These are phyloP conservation scores for Corythoichthys intestinalis DNA, from an alignment of 2,113 vertebrate genomes.

Conservation along the genomic window DNA sequence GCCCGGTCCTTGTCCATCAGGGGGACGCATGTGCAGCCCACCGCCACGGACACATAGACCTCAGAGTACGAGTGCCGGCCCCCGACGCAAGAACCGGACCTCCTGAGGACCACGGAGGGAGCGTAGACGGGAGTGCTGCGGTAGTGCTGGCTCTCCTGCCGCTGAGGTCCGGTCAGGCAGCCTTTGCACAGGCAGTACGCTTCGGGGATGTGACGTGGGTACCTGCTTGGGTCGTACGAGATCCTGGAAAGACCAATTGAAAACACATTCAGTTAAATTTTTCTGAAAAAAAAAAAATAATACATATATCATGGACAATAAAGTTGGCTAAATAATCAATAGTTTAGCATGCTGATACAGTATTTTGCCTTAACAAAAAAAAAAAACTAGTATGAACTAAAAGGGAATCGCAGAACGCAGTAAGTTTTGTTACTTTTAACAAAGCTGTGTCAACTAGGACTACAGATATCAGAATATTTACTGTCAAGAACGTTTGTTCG, in stretches of 20 bases:
- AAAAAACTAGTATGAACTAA: no score
- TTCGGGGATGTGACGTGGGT: slow-evolving; percentile 87
- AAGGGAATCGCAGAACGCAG: no score
- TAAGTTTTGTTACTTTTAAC: no score
- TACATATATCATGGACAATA: no score
- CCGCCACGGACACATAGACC: slow-evolving; percentile 83
- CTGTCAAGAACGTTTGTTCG: no score
- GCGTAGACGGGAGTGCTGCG: slow-evolving; percentile 84
- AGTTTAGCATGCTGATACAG: no score
- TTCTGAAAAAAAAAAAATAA: no score
- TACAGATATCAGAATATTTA: no score
- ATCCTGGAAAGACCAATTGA: slow-evolving; percentile 66
- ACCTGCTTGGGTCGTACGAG: slow-evolving; percentile 80
- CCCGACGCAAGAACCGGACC: slow-evolving; percentile 73
- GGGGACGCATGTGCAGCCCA: slow-evolving; percentile 91
- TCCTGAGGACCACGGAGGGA: slow-evolving; percentile 82
- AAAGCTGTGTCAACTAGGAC: no score
- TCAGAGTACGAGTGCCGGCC: slow-evolving; percentile 85
- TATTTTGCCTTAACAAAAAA: no score
- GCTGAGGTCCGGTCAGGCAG: slow-evolving; percentile 77
- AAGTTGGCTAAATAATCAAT: no score
- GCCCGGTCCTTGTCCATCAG: slow-evolving; percentile 61
- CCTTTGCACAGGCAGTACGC: slow-evolving; percentile 93
- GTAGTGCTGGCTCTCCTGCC: slow-evolving; percentile 77
- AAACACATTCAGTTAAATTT: no score